Percentiles rank a stretch among this genome's conserved stretches.
Conservation (phyloP, 2,888 invertebrate genomes). For the Hipparchia sbordonii region DNA sequence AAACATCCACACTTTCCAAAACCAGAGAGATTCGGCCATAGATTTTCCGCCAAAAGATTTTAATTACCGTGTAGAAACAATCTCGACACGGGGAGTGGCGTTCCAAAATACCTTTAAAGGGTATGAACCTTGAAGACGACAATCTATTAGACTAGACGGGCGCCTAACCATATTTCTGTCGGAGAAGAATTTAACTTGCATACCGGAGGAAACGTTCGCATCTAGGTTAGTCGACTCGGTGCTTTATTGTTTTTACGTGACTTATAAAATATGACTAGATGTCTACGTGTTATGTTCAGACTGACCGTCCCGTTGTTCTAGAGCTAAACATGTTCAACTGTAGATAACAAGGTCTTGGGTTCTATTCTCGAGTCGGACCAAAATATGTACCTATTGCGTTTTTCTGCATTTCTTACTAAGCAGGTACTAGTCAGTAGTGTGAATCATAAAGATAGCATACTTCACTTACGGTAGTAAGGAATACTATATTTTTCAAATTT, state of each 20-base stretch:
- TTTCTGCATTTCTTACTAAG: no score
- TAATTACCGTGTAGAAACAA: conserved; percentile 24
- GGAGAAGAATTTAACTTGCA: conserved; percentile 48
- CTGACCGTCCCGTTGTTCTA: no score
- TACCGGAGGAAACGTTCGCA: conserved; percentile 61
- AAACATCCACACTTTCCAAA: no score
- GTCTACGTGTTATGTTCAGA: conserved; percentile 1
- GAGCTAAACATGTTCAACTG: no score
- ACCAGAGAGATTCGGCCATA: conserved; percentile 12
- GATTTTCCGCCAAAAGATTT: conserved; percentile 22
- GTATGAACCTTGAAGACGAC: conserved; percentile 34
- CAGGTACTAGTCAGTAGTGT: no score
- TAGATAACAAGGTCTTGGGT: no score
- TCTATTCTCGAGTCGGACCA: no score
- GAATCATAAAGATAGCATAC: no score
- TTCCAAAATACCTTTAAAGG: conserved; percentile 31
- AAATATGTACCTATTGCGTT: no score
- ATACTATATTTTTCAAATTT: no score
- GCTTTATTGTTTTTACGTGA: conserved; percentile 81
- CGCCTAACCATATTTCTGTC: conserved; percentile 39
- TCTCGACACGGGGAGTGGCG: conserved; percentile 29
- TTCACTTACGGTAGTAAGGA: no score
- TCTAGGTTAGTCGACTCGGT: conserved; percentile 75
- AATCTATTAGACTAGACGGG: conserved; percentile 37
- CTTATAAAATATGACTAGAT: conserved; percentile 64